A percentile compares a stretch with the other conserved stretches of the same genome.
phyloP scores from a whole-genome alignment of 2,113 vertebrate species.

The Grammomys surdaster region DNA sequence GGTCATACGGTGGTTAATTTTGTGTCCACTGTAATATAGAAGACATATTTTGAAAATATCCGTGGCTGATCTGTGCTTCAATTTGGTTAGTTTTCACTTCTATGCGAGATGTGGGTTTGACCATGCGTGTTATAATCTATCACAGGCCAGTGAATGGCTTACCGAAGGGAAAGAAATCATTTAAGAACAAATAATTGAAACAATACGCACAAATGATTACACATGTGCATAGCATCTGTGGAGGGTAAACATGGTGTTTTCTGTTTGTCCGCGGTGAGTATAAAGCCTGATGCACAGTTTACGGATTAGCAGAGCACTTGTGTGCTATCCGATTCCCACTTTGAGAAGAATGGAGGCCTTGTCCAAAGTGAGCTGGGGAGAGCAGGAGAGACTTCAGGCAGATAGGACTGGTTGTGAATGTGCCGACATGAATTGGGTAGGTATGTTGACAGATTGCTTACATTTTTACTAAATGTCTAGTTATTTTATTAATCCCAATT shows the following conservation, averaged over 20 bases:
- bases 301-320: background rate
- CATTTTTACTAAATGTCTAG: background rate
- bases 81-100: background rate
- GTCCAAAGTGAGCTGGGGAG: background rate
- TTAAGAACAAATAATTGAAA: background rate
- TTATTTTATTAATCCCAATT: background rate
- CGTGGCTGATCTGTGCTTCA: background rate
- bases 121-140: background rate
- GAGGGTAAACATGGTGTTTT: background rate
- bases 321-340: background rate
- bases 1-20: background rate
- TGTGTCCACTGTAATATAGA: background rate
- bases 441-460: background rate
- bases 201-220: background rate
- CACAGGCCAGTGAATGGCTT: background rate
- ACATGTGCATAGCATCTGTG: background rate
- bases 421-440: rapidly evolving
- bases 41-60: background rate
- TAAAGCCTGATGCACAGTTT: background rate
- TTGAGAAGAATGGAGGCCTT: background rate
- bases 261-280: background rate
- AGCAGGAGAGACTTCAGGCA: background rate
- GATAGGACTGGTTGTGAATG: background rate
- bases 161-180: background rate
- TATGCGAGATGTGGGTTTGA: background rate